Evolutionary conservation across 2,888 invertebrate species (phyloP), one percentile per base, ranked within the genome.

Genomic region (Auanema sp.): DNA sequence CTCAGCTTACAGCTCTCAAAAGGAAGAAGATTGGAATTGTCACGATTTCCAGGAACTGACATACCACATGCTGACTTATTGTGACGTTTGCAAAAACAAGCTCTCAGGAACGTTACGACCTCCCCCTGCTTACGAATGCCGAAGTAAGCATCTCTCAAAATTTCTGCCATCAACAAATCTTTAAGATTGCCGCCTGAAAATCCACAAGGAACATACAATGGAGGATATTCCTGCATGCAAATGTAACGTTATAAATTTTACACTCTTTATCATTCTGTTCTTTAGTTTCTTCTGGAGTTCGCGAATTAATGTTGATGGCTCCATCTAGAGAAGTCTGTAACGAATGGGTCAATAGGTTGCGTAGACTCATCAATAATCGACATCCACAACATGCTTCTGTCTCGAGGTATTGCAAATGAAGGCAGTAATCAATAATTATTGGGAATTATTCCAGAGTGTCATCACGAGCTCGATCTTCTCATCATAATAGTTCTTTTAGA

Each of bases 81-180:
- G 97, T 87, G 97, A 97, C 87, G 91, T 93, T 77, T 98, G 98
- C 88, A 90, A 93, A 72, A 93, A 93, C 84, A 94, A 94, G 80
- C 89, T 97, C 79, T 97, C 94, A 92, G 75, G 68, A 25, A 91
- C 97, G 90, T 91, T 98, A 86, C 90, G 94, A 83, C 97, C 97
- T 76, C 96, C 97, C 71, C 92, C 93, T 76, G 97, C 97, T 68
- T 89, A 94, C 83, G 97, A 97, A 87, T 98, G 98, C 86, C 89
- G 92, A 88, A 89, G 96, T 92, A 80, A 81, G 86, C 83, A 40
- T 49, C n/a, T 5, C 4, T 3, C 3, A 52, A 52, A 23, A 6
- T 47, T 42, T 21, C n/a, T 57, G 18, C 43, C 2, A 5, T 16
- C 6, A 42, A 18, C 33, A 2, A 21, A 10, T 58, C 12, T 24